A percentile compares a stretch with the other conserved stretches of the same genome.
Conservation (phyloP, 2,797 vertebrate genomes). For the Geotrypetes seraphini region DNA sequence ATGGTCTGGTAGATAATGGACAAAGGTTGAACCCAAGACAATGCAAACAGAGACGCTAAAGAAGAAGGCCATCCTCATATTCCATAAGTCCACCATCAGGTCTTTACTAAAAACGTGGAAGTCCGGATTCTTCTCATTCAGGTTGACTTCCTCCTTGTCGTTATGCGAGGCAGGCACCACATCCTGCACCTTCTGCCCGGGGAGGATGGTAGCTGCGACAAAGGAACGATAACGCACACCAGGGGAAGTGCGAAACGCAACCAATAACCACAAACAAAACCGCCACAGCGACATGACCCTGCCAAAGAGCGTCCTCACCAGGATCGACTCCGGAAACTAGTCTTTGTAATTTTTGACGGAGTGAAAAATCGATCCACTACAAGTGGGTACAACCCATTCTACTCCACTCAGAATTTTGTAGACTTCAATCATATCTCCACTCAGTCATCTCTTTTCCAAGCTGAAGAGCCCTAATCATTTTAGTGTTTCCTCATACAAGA, state of each 20-base stretch:
- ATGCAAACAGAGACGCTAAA: conserved; percentile 65
- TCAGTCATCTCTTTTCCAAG: too few species aligned
- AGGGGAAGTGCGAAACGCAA: background rate
- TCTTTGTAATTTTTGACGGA: too few species aligned
- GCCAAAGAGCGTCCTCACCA: background rate
- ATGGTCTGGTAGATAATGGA: conserved; percentile 70
- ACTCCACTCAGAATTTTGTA: too few species aligned
- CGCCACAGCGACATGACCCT: background rate
- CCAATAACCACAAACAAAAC: background rate
- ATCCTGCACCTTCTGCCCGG: too few species aligned
- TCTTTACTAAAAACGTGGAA: conserved; percentile 70
- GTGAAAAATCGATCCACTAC: too few species aligned
- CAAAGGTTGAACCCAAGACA: conserved; percentile 61
- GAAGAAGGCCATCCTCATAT: conserved; percentile 70
- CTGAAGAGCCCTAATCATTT: too few species aligned
- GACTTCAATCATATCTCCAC: too few species aligned
- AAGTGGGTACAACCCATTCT: too few species aligned
- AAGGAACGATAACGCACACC: background rate
- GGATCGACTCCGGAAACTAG: background rate
- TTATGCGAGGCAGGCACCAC: background rate
- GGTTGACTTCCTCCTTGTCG: conserved; percentile 60
- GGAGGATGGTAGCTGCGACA: background rate
- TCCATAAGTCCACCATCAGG: conserved; percentile 60
- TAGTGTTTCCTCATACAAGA: too few species aligned
- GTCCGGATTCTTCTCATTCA: conserved; percentile 66